Base-by-base conservation (phyloP, 1,140 invertebrate genomes). In the Chrysoperla carnea region DNA sequence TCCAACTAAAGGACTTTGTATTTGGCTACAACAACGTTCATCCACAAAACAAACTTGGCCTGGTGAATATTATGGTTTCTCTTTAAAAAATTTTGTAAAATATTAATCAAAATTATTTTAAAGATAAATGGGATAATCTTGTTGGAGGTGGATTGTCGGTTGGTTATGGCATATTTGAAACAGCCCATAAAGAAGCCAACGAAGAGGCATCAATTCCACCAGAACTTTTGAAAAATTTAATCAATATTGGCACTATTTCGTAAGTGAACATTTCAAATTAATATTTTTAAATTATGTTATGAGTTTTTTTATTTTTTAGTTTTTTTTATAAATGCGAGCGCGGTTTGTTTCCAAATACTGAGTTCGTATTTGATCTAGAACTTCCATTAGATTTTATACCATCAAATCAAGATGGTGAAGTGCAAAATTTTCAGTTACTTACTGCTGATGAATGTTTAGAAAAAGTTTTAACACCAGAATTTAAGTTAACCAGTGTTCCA, bases 351-450 rank as follows among this genome's bases (percentile, higher is more conserved):
- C 89, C 90, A 13, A 93, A 94, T 56, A 90, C 86, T 11, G 84
- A 93, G 61, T 95, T 91, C 66, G 80, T 93, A n/a, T 94, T 82
- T 63, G 92, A 95, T 62, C 68, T 95, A 47, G 86, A 93, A 65
- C 63, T 95, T 40, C 89, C 92, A 9, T 52, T 74, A 13, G 84
- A 92, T 56, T 96, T 94, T 68, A 64, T 78, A 40, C 91, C 92
- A 11, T 74, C 75, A 46, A 93, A 93, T 59, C 76, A 81, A 44
- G 92, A 95, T 64, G 89, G 90, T 37, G 91, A 95, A 67, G 89
- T 95, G 6, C 82, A 89, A 55, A 77, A 72, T 44, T 94, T 94
- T 66, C 81, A 91, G 59, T 61, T 91, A 44, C 63, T 90, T 31
- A 75, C 86, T 28, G 81, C 87, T 8, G 73, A 75, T 44, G 78